Evolutionary conservation across 37 sponge, comb jelly and placozoan genomes (phyloP), one percentile per base, ranked within the genome.

Genomic region (Beroe forskalii): DNA sequence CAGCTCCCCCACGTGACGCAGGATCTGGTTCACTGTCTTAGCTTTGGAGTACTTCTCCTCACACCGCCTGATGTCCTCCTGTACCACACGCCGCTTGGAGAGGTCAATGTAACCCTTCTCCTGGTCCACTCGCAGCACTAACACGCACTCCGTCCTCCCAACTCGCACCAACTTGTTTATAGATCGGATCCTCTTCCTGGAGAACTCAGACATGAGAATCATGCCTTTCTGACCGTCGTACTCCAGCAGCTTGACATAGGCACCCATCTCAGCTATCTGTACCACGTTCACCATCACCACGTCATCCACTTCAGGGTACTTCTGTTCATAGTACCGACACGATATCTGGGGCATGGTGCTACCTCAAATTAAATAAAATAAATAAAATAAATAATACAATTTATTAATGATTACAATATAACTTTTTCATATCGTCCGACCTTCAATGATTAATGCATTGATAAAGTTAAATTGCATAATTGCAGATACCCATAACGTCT

Each of bases 221-320:
- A 98, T 96, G 0, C 99, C 99, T 62, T 98, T 97, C 20, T 92
- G 94, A 90, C 96, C 93, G 91, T 96, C 94, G 92, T 98, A 98
- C 83, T 98, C 99, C 61, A 96, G 93, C 0, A 98, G 92, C 30
- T 76, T 95, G 62, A 96, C 96, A 92, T 98, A 98, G 0, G 99
- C 96, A 8, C 99, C 99, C 95, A 98, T 95, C 76, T 98, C 96
- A 1, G 95, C 95, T 6, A 98, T 96, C 64, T 94, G 93, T 62
- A 93, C 92, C 20, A 98, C 99, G 44, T 95, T 98, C 14, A 95
- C 99, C 99, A 98, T 96, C 76, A 98, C 99, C 40, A 98, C 96
- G 36, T 98, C 96, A 44, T 98, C 99, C 72, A 95, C 94, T 89
- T 98, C 95, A 23, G 99, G 99, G 72, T 93, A 96, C 48, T 76